Conservation (phyloP, 1,140 invertebrate species). For the Sweltsa coloradensis region DNA sequence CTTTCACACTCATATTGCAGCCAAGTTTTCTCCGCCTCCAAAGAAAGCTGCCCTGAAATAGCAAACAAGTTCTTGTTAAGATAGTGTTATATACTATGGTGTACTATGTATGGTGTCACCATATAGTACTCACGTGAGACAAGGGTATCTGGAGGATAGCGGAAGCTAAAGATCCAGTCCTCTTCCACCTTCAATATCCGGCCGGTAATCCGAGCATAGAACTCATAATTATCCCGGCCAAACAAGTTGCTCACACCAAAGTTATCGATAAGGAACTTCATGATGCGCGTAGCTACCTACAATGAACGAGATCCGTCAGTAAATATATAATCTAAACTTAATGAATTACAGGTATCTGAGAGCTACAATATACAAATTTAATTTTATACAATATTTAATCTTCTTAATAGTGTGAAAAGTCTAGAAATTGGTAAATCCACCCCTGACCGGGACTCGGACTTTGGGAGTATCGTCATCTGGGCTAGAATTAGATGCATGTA, state of each 20-base stretch:
- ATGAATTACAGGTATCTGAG: no score
- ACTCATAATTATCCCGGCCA: conserved; percentile 92
- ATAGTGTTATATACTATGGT: neutral
- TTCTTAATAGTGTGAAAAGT: no score
- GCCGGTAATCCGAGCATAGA: conserved; percentile 91
- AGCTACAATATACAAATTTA: no score
- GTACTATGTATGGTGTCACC: neutral
- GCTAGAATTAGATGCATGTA: no score
- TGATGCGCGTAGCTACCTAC: conserved; percentile 82
- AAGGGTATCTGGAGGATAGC: conserved; percentile 71
- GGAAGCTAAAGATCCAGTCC: conserved; percentile 89
- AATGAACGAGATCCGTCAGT: conserved; percentile 14
- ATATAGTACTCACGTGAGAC: conserved; percentile 52
- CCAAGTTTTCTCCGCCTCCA: conserved; percentile 79
- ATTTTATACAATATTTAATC: no score
- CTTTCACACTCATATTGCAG: conserved; percentile 75
- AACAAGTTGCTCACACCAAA: conserved; percentile 92
- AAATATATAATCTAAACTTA: conserved; percentile 3
- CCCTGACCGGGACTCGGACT: no score
- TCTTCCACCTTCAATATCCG: conserved; percentile 82
- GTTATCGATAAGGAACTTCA: conserved; percentile 93
- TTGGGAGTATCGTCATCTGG: no score
- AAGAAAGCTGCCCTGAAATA: conserved; percentile 68
- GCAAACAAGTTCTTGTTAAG: conserved; percentile 17
- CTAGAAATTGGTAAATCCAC: no score